A percentile compares a stretch with the other conserved stretches of the same genome.
Conservation (phyloP, 2,888 invertebrate genomes). For the Trichogramma evanescens region DNA sequence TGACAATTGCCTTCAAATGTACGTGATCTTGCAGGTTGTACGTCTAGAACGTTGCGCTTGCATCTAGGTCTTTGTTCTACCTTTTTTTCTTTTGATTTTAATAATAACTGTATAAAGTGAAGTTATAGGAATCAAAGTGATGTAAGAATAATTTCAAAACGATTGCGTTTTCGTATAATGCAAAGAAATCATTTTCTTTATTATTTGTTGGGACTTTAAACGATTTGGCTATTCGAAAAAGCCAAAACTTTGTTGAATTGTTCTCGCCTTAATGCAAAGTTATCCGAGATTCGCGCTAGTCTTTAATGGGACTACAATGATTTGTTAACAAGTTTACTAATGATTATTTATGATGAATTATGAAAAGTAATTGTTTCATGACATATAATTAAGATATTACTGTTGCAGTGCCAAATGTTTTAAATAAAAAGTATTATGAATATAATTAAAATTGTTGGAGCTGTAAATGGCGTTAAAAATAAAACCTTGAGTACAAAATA, state of each 20-base stretch:
- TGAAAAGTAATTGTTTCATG: slow-evolving; percentile 23
- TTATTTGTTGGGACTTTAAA: slow-evolving; percentile 18
- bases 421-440: slow-evolving; percentile 7
- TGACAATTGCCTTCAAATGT: slow-evolving; percentile 19
- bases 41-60: slow-evolving; percentile 15
- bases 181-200: slow-evolving; percentile 13
- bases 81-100: slow-evolving; percentile 16
- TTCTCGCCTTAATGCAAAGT: slow-evolving; percentile 32
- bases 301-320: slow-evolving; percentile 10
- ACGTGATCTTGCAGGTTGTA: slow-evolving; percentile 22
- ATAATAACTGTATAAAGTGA: slow-evolving; percentile 19
- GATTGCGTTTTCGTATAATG: slow-evolving; percentile 14
- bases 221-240: slow-evolving; percentile 13
- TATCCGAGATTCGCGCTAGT: slow-evolving; percentile 30
- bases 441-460: slow-evolving; percentile 10
- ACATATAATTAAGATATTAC: slow-evolving; percentile 22
- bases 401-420: slow-evolving; percentile 24
- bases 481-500: slow-evolving; percentile 23
- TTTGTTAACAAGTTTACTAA: slow-evolving; percentile 11
- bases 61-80: slow-evolving; percentile 19
- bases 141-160: background rate
- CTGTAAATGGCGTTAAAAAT: slow-evolving; percentile 12
- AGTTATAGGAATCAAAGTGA: background rate
- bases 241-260: slow-evolving; percentile 26
- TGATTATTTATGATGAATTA: slow-evolving; percentile 21